Evolutionary conservation across 2,888 invertebrate genomes (phyloP), one percentile per base, ranked within the genome.

Genomic region (Aleiodes testaceus): DNA sequence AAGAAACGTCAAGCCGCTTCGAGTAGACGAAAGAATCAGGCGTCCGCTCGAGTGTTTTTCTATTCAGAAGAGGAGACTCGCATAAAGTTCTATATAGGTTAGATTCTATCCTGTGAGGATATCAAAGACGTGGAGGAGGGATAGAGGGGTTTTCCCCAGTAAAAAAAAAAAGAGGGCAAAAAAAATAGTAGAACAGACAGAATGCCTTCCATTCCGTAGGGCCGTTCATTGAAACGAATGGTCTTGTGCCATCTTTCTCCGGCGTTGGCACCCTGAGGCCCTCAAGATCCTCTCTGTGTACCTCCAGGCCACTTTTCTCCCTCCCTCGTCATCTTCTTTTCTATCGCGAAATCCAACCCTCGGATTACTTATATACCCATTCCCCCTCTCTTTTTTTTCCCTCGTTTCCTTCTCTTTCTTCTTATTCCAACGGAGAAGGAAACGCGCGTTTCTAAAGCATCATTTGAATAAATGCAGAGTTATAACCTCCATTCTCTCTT

Each of bases 181-280:
- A 53, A 55, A 55, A 55, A 55, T 55, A 55, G 61, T 69, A 67
- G 66, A 50, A 76, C 71, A 74, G 47, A 63, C 71, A 74, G 79
- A 72, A 76, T 79, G 76, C 76, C 76, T 75, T 76, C 78, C 79
- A 79, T 81, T 78, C 79, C 77, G 74, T 74, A 75, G 77, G 77
- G 75, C 74, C 79, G 82, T 84, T 85, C 84, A 86, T 85, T 85
- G 85, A 85, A 85, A 86, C 82, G 82, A 85, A 85, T 85, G 81
- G 82, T 80, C 80, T 79, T 80, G 80, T 79, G 80, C 70, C 78
- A 78, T 76, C 75, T 74, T 78, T 69, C 73, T 64, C 72, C 69
- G 49, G 52, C 64, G 66, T 59, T 69, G 52, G 66, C 66, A 66
- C 50, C 70, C 65, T 42, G 42, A 49, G 49, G 63, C 66, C 71